A percentile compares a stretch with the other conserved stretches of the same genome.
Evolutionary conservation across 2,888 invertebrate genomes (phyloP).

Genomic region (Oithona nana): DNA sequence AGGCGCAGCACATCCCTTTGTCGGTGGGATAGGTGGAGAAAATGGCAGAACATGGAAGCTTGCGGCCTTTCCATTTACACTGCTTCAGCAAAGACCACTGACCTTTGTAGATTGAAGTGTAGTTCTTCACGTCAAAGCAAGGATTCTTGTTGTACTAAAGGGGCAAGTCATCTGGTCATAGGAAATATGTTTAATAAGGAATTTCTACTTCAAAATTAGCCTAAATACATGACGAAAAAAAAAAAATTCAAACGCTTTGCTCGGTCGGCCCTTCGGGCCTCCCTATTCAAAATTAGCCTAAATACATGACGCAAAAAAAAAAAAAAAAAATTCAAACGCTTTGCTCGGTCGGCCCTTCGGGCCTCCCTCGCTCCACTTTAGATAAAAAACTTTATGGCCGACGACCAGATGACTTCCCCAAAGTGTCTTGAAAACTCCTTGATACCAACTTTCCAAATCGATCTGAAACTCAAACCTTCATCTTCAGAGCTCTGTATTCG

Average conservation of each 20-base stretch:
- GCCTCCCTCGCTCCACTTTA: too few species aligned
- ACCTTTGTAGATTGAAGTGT: background rate
- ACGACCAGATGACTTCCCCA: background rate
- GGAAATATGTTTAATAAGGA: too few species aligned
- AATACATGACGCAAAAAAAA: too few species aligned
- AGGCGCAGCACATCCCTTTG: slow-evolving; percentile 12
- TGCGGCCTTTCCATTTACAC: slow-evolving; percentile 7
- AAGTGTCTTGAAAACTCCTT: background rate
- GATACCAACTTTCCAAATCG: background rate
- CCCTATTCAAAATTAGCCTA: too few species aligned
- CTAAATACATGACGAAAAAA: too few species aligned
- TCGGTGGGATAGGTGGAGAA: slow-evolving; percentile 7
- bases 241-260: too few species aligned
- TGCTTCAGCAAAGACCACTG: slow-evolving; percentile 4
- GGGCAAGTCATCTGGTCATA: too few species aligned
- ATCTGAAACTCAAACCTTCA: background rate
- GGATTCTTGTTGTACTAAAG: background rate
- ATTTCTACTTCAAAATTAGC: too few species aligned
- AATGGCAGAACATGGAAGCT: background rate
- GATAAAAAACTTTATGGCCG: too few species aligned
- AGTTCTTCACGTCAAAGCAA: background rate
- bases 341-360: too few species aligned
- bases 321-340: too few species aligned
- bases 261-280: too few species aligned
- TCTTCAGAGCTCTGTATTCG: background rate